Evolutionary conservation across 2,888 invertebrate species (phyloP).

Genomic region (Anarsia innoxiella): DNA sequence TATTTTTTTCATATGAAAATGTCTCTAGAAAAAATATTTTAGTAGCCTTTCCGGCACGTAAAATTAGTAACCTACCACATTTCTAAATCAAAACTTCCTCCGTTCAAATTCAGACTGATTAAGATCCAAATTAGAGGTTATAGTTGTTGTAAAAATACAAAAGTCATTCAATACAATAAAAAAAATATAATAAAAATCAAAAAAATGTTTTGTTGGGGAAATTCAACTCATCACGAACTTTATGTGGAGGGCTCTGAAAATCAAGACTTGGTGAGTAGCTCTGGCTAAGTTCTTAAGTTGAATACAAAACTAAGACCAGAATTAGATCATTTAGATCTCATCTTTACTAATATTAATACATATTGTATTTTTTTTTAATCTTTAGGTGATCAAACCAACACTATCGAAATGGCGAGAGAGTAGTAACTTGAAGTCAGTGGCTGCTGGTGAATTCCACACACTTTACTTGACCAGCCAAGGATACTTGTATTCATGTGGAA

Average conservation of each 20-base stretch:
- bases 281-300: not conserved
- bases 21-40: constrained; percentile 35
- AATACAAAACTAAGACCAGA: not conserved
- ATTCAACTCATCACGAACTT: constrained; percentile 67
- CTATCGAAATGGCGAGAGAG: constrained; percentile 78
- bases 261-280: constrained; percentile 46
- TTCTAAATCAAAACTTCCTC: constrained; percentile 27
- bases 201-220: constrained; percentile 73
- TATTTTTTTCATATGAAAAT: constrained; percentile 35
- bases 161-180: constrained; percentile 29
- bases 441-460: constrained; percentile 90
- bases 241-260: constrained; percentile 53
- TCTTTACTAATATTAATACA: constrained; percentile 1
- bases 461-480: constrained; percentile 85
- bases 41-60: constrained; percentile 20
- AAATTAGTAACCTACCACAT: constrained; percentile 7
- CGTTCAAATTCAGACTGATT: constrained; percentile 30
- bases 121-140: constrained; percentile 40
- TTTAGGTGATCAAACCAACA: constrained; percentile 78
- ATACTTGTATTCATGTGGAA: constrained; percentile 92
- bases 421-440: constrained; percentile 67
- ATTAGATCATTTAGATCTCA: not conserved
- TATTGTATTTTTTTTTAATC: not conserved
- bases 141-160: constrained; percentile 28
- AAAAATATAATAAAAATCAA: too few species aligned